Conservation (phyloP, 2,113 vertebrate genomes). For the Ammodytes dubius region DNA sequence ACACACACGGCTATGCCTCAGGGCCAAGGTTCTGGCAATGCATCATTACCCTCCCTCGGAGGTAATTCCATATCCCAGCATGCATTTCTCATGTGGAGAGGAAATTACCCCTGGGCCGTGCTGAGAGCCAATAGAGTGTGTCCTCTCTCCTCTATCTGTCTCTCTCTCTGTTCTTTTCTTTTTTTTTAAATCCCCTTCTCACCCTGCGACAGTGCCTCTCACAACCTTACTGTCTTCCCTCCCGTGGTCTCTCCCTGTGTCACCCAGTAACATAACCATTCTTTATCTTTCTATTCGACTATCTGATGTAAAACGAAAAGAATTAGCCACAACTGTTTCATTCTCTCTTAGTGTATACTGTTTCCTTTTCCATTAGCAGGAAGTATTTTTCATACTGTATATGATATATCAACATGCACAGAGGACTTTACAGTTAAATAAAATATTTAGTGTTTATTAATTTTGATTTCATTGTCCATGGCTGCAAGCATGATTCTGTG, state of each 20-base stretch:
- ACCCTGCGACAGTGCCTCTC: slow-evolving; percentile 54
- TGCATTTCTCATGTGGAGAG: slow-evolving; percentile 85
- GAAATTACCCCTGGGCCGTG: slow-evolving; percentile 84
- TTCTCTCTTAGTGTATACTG: not conserved
- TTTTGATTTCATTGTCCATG: not conserved
- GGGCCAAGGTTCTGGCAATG: slow-evolving; percentile 84
- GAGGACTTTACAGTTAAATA: too few relatives aligned
- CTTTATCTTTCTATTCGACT: slow-evolving; percentile 36
- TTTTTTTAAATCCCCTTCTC: slow-evolving; percentile 65
- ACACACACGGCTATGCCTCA: slow-evolving; percentile 76
- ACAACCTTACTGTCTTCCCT: slow-evolving; percentile 32
- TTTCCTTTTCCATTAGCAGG: not conserved
- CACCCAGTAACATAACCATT: slow-evolving; percentile 54
- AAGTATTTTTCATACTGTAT: not conserved
- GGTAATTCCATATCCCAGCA: slow-evolving; percentile 85
- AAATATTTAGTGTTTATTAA: not conserved
- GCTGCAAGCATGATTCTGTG: not conserved
- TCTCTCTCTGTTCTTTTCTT: slow-evolving; percentile 54
- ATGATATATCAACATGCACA: too few relatives aligned
- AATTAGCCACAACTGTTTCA: not conserved
- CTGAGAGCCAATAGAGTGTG: slow-evolving; percentile 82
- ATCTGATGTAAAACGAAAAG: slow-evolving; percentile 15
- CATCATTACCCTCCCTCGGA: slow-evolving; percentile 85
- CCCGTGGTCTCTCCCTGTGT: slow-evolving; percentile 16
- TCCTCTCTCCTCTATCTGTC: slow-evolving; percentile 71